These are phyloP conservation scores for Schizaphis graminum DNA, from an alignment of 2,888 invertebrate genomes.

Conservation along the genomic window DNA sequence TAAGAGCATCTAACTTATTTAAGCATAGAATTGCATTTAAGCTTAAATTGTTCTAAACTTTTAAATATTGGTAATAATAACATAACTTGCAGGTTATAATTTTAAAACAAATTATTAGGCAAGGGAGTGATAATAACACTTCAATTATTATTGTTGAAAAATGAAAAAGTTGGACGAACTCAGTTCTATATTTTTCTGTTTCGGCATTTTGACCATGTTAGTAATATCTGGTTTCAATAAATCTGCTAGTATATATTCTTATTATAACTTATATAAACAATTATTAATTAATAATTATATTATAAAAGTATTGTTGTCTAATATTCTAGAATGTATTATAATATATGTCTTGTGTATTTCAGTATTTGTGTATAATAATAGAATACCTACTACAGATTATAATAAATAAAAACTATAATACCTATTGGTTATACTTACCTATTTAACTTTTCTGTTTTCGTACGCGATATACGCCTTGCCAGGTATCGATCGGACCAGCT, in stretches of 20 bases:
- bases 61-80: not conserved
- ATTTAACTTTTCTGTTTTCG: not conserved
- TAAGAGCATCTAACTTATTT: not conserved
- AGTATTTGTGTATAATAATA: too few relatives aligned
- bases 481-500: not conserved
- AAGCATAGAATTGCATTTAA: not conserved
- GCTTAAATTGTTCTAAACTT: not conserved
- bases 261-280: too few relatives aligned
- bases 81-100: not conserved
- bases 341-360: too few relatives aligned
- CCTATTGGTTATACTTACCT: not conserved
- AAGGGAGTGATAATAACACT: not conserved
- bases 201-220: not conserved
- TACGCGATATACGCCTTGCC: not conserved
- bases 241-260: not conserved
- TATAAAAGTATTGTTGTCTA: not conserved
- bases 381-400: too few relatives aligned
- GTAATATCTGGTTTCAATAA: not conserved
- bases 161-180: not conserved
- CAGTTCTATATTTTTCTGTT: not conserved
- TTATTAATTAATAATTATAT: too few relatives aligned
- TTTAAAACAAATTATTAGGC: not conserved
- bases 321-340: too few relatives aligned
- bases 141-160: not conserved
- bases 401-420: too few relatives aligned